Evolutionary conservation across 2,797 vertebrate species (phyloP), one percentile per base, ranked within the genome.

Genomic region (Diplodus puntazzo): DNA sequence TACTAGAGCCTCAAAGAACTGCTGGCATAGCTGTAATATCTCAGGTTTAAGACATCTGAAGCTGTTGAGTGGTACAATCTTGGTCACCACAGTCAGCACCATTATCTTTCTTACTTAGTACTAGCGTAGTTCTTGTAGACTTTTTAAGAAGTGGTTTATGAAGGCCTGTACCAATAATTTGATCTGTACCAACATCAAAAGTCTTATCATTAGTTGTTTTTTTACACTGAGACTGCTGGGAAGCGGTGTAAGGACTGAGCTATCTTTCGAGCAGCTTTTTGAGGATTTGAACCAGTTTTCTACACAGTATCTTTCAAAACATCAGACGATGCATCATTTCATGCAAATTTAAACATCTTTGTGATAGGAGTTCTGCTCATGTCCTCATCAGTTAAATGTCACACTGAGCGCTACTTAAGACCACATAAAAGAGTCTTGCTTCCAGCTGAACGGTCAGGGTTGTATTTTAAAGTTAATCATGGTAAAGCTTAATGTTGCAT

Each of bases 391-490:
- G 60, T 52, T 80, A 45, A 63, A 61, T 49, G 59, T 66, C 18
- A 12, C 34, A 3, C 34, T 18, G 59, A 42, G 52, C 50, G 7
- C 23, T 14, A 49, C 46, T n/a, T 46, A 53, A 30, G 71, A 67
- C 23, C 7, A 70, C 30, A 53, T 63, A 17, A 68, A 67, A 53
- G 5, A n/a, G 54, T 73, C 16, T 34, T 64, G 52, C 48, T 39
- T 23, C 54, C 58, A 61, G 69, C 46, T 58, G 75, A 77, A 73
- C 11, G 45, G 39, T 43, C 66, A 61, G 61, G 68, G 58, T 34
- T 69, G 42, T 66, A 39, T 70, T 80, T 73, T 45, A 54, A 50
- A 81, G 65, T 61, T 59, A 78, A 86, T 77, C n/a, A 21, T 46
- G 18, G 50, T 70, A 46, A 74, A 52, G 58, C 46, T 77, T 63